phyloP scores from a whole-genome alignment of 2,797 vertebrate species.

The Oophaga sylvatica region DNA sequence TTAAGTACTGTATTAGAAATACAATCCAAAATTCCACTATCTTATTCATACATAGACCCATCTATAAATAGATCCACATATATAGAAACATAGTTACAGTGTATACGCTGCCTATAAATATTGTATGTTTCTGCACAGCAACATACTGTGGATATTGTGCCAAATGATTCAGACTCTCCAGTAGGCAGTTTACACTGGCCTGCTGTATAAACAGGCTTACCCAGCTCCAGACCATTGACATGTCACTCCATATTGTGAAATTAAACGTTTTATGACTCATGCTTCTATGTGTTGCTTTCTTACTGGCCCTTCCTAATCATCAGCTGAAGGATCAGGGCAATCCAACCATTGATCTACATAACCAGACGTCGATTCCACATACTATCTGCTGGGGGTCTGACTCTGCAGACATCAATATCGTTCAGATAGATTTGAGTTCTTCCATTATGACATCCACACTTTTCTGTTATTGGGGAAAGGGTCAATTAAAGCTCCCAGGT shows the following conservation, averaged over 20 bases:
- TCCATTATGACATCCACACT: not conserved
- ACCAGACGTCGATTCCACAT: not conserved
- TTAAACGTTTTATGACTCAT: slow-evolving; percentile 27
- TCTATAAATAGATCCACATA: not conserved
- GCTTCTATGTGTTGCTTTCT: slow-evolving; percentile 1
- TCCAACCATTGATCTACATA: not conserved
- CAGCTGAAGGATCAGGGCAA: not conserved
- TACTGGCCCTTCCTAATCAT: not conserved
- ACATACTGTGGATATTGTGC: not conserved
- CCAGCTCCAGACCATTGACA: not conserved
- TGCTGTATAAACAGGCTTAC: slow-evolving; percentile 17
- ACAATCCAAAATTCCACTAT: too few species aligned
- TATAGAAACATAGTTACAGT: not conserved
- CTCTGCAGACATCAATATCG: not conserved
- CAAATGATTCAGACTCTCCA: slow-evolving; percentile 16
- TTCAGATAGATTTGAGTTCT: not conserved
- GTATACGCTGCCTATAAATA: not conserved
- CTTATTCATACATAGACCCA: too few species aligned
- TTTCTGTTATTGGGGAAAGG: not conserved
- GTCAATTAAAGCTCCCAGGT: not conserved
- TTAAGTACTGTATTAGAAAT: too few species aligned
- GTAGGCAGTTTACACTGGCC: slow-evolving; percentile 18
- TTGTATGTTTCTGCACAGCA: not conserved
- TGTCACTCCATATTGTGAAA: slow-evolving; percentile 8
- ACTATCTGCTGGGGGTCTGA: not conserved